Evolutionary conservation across 2,113 vertebrate genomes (phyloP).

Genomic region (Rhabdornis inornatus): DNA sequence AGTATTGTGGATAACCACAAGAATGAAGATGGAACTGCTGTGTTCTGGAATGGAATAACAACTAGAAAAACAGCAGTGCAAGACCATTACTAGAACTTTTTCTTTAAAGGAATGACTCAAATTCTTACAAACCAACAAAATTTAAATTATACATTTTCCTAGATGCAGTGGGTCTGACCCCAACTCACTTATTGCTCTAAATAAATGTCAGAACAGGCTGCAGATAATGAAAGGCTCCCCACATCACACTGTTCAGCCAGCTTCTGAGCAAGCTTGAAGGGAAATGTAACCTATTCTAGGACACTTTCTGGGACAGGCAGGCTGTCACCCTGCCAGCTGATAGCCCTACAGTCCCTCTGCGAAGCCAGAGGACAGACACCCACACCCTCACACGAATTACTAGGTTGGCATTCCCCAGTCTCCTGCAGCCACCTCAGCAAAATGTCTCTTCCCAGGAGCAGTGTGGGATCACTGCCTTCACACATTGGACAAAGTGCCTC

Average conservation of each 20-base stretch:
- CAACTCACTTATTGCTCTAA: background rate
- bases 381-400: background rate
- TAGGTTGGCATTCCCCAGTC: background rate
- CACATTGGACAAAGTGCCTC: background rate
- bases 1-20: background rate
- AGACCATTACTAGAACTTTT: background rate
- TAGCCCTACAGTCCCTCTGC: background rate
- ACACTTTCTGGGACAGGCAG: background rate
- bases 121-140: background rate
- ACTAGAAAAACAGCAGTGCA: background rate
- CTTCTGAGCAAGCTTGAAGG: background rate
- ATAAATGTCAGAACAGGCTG: background rate
- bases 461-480: background rate
- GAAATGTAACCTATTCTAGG: background rate
- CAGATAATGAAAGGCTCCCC: background rate
- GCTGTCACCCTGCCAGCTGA: background rate
- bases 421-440: background rate
- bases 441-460: background rate
- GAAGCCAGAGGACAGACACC: background rate
- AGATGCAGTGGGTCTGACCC: background rate
- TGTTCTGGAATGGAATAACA: background rate
- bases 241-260: background rate
- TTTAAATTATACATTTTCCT: background rate
- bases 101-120: background rate
- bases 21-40: background rate